phyloP scores from a whole-genome alignment of 2,113 vertebrate species.

The Zootoca vivipara region DNA sequence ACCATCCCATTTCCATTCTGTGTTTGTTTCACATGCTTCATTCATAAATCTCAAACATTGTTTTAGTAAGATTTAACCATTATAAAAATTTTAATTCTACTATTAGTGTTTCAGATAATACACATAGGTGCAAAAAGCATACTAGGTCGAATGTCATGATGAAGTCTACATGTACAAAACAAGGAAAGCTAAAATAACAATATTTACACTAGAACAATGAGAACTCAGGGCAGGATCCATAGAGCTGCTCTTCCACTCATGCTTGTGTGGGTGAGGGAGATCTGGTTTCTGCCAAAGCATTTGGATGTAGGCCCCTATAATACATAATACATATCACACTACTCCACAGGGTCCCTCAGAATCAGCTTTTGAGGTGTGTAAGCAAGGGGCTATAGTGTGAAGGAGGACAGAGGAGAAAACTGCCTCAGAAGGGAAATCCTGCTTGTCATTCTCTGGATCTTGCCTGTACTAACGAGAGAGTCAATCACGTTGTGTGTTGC shows the following conservation, averaged over 20 bases:
- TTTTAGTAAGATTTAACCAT: too few relatives aligned
- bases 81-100: neutral
- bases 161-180: neutral
- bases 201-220: neutral
- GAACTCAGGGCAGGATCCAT: neutral
- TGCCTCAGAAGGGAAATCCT: neutral
- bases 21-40: too few relatives aligned
- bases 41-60: too few relatives aligned
- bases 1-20: too few relatives aligned
- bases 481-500: neutral
- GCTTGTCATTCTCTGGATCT: neutral
- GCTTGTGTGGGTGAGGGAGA: neutral
- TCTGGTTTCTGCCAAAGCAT: neutral
- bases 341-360: neutral
- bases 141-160: neutral
- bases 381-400: neutral
- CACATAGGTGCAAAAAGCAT: neutral
- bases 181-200: neutral
- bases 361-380: neutral
- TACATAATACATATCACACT: neutral
- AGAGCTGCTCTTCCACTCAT: neutral
- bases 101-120: neutral
- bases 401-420: too few relatives aligned
- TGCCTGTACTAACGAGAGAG: too few relatives aligned
- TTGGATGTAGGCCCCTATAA: neutral